phyloP scores from a whole-genome alignment of 1,140 invertebrate genomes.

The Muscidifurax raptorellus region DNA sequence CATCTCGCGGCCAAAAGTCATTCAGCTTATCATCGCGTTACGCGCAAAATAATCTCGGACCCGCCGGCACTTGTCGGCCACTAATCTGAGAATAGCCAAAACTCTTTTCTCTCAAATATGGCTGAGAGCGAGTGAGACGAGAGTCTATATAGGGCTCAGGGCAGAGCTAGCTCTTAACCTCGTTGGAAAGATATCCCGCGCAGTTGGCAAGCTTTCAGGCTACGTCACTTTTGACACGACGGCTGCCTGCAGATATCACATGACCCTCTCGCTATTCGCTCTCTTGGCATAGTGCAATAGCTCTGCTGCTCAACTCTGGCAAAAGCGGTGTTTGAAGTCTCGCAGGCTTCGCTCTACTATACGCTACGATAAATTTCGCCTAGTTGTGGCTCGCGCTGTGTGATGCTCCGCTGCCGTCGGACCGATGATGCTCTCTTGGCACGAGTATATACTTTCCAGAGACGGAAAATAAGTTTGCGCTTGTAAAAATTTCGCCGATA shows the following conservation, averaged over 20 bases:
- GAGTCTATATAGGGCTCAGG: not conserved
- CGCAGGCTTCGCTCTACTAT: not conserved
- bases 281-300: conserved; percentile 12
- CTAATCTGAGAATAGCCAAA: not conserved
- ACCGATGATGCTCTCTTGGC: conserved; percentile 6
- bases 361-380: conserved; percentile 47
- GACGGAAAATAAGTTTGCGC: conserved; percentile 13
- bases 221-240: conserved; percentile 32
- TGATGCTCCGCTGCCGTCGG: not conserved
- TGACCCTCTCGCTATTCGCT: conserved; percentile 36
- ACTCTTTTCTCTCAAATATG: not conserved
- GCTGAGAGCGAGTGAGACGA: not conserved
- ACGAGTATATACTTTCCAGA: conserved; percentile 18
- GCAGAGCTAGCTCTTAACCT: conserved; percentile 31
- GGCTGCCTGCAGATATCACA: not conserved
- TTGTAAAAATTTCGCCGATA: not conserved
- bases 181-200: conserved; percentile 15
- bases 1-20: not conserved
- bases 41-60: not conserved
- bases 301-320: not conserved
- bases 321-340: not conserved
- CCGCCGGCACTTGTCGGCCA: not conserved
- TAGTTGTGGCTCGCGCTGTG: conserved; percentile 23
- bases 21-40: not conserved
- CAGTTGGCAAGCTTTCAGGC: conserved; percentile 29